A percentile compares a stretch with the other conserved stretches of the same genome.
phyloP scores from a whole-genome alignment of 2,888 invertebrate species.

The Adela reaumurella region DNA sequence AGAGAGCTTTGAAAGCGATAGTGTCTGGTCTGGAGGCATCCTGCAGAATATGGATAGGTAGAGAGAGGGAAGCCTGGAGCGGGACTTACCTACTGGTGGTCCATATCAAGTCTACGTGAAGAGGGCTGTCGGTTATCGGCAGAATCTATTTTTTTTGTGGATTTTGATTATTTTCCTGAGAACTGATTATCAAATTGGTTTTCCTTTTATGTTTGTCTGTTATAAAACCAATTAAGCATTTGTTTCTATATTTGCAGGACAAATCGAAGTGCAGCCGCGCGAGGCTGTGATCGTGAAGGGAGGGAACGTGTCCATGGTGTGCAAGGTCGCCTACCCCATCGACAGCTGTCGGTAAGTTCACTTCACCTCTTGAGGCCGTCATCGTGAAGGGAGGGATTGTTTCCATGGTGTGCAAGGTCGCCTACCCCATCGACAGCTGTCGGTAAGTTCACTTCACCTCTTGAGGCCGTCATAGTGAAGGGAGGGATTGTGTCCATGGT shows the following conservation, averaged over 20 bases:
- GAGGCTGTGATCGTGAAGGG: constrained; percentile 55
- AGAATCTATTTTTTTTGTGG: no score
- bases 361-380: constrained; percentile 49
- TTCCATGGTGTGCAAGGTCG: constrained; percentile 57
- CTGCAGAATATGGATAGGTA: no score
- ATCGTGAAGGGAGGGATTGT: constrained; percentile 55
- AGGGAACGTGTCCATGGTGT: constrained; percentile 54
- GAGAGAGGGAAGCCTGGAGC: no score
- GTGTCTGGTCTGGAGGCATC: no score
- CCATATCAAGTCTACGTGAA: no score
- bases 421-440: constrained; percentile 57
- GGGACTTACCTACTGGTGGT: no score
- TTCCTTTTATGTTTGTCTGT: no score
- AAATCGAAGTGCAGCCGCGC: constrained; percentile 49
- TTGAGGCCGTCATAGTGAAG: constrained; percentile 49
- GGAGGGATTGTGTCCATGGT: constrained; percentile 55
- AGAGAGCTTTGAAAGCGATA: no score
- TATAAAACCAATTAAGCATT: no score
- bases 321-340: constrained; percentile 54
- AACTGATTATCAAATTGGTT: no score
- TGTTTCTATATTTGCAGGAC: constrained; percentile 26
- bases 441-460: constrained; percentile 54
- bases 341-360: constrained; percentile 59
- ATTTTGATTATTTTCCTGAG: no score
- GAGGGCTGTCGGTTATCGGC: no score